Conservation (phyloP, 1,140 invertebrate genomes). For the Glossosoma conforme region DNA sequence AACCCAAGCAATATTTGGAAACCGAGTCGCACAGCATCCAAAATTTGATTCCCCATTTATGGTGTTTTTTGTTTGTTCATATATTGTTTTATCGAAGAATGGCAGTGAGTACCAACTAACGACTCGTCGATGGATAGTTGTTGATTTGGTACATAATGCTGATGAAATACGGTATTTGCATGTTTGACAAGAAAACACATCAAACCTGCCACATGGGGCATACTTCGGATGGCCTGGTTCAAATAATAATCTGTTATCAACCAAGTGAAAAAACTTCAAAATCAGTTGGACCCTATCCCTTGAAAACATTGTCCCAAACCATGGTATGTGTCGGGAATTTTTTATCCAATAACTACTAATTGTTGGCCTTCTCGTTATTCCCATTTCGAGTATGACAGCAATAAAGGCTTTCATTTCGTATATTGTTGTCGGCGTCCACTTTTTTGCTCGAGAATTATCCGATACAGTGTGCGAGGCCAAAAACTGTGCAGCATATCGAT, state of each 20-base stretch:
- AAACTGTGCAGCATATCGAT: slow-evolving; percentile 21
- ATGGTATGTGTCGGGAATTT: slow-evolving; percentile 32
- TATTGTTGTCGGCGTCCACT: slow-evolving; percentile 18
- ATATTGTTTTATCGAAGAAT: no score
- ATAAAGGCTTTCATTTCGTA: slow-evolving; percentile 32
- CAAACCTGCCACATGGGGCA: slow-evolving; percentile 32
- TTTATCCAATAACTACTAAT: slow-evolving; percentile 30
- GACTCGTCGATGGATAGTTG: slow-evolving; percentile 9
- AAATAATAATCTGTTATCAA: slow-evolving; percentile 21
- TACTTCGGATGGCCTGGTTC: slow-evolving; percentile 26
- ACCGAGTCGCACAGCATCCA: slow-evolving; percentile 26
- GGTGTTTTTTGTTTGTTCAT: no score
- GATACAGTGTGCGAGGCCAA: slow-evolving; percentile 16
- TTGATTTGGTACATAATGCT: slow-evolving; percentile 21
- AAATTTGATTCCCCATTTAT: slow-evolving; percentile 28
- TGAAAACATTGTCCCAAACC: slow-evolving; percentile 34
- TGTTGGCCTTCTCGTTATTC: slow-evolving; percentile 28
- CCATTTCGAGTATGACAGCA: slow-evolving; percentile 31
- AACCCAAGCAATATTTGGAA: slow-evolving; percentile 21
- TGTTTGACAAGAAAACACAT: slow-evolving; percentile 28
- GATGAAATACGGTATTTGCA: slow-evolving; percentile 31
- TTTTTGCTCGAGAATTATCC: slow-evolving; percentile 19
- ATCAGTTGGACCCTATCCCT: slow-evolving; percentile 32
- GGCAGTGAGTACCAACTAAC: slow-evolving; percentile 12
- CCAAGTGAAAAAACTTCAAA: slow-evolving; percentile 29